Evolutionary conservation across 2,113 vertebrate species (phyloP).

Genomic region (Pan paniscus): DNA sequence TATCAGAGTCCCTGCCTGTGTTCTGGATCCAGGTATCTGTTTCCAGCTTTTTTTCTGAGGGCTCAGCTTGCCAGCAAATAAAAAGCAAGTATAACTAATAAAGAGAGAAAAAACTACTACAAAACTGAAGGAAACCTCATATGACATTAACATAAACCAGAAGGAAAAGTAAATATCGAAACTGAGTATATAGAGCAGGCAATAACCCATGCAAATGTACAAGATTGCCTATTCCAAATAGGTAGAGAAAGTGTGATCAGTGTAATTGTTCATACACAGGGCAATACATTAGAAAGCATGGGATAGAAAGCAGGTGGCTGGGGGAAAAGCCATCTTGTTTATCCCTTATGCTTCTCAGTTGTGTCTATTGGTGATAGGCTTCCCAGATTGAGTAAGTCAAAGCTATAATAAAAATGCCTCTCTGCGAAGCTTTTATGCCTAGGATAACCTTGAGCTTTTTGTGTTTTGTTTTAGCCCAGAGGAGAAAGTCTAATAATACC

Average conservation of each 20-base stretch:
- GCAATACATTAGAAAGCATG: constrained; percentile 25
- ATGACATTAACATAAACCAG: neutral
- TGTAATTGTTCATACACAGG: neutral
- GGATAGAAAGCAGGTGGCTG: constrained; percentile 46
- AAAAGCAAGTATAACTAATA: constrained; percentile 45
- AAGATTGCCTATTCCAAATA: neutral
- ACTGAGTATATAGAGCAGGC: neutral
- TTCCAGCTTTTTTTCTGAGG: neutral
- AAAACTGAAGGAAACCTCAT: neutral
- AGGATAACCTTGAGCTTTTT: constrained; percentile 41
- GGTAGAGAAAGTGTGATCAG: neutral
- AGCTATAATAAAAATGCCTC: constrained; percentile 51
- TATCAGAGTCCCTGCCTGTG: neutral
- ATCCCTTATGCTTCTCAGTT: constrained; percentile 34
- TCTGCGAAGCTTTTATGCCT: constrained; percentile 12
- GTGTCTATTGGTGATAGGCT: constrained; percentile 40
- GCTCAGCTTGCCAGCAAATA: neutral
- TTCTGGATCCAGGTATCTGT: neutral
- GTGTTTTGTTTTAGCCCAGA: neutral
- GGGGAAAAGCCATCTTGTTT: constrained; percentile 51
- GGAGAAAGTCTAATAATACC: constrained; percentile 51
- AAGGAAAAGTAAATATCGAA: neutral
- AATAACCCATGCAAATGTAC: neutral
- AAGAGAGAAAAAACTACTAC: neutral
- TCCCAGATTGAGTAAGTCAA: constrained; percentile 30